Evolutionary conservation across 2,113 vertebrate genomes (phyloP), one percentile per base, ranked within the genome.

Genomic region (Vimba vimba): DNA sequence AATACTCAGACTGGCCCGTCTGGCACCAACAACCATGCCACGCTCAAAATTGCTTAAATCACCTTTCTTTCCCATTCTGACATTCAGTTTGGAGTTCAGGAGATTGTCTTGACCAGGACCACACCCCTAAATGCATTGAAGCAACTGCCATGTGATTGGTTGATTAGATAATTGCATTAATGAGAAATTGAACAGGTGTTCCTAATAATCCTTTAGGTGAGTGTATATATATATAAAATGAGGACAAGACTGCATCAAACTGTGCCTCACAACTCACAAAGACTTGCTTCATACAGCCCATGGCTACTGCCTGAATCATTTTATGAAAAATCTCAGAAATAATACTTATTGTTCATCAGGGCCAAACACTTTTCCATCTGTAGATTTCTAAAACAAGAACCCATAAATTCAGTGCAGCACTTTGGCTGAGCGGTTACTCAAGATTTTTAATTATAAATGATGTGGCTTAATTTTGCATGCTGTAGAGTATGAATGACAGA

Each of bases 371-470:
- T 79, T 19, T 50, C 13, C 7, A 66, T 81, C 15, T 50, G 52
- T 59, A 76, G 6, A 36, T 79, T 82, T 85, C 12, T 57, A 50
- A 79, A 86, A 87, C 60, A 82, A 43, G 23, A 52, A 47, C 66
- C 30, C 66, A 13, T 6, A 62, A 87, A 62, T 80, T 21, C 15
- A 25, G 69, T 74, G 73, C 57, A 55, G 59, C 55, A 55, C 47
- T 79, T 64, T 76, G 79, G 79, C 62, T 30, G 57, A 71, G 59
- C 60, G 43, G 50, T 85, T 87, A 84, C 62, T 39, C 27, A 71
- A 86, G 74, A 77, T 84, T 82, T 80, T 88, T 80, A 86, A 89
- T 88, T 87, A 87, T 79, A 84, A 86, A 88, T 79, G 73, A 2
- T 45, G 25, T 1, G 36, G 30, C 77, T 78, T 33, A 17, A 83